Conservation (phyloP, 2,888 invertebrate genomes). For the Pseudococcus longispinus region DNA sequence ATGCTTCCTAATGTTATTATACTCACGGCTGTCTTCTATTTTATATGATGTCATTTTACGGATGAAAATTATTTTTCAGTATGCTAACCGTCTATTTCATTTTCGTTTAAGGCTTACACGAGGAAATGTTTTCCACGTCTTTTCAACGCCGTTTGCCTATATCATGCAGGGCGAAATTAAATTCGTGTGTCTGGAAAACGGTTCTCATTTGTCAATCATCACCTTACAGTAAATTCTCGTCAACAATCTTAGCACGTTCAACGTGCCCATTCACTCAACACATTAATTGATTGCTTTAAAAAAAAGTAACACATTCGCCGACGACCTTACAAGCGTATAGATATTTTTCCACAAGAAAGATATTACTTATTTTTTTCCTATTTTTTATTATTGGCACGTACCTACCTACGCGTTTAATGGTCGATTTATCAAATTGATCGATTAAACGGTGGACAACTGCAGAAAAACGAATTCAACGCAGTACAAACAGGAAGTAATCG, state of each 20-base stretch:
- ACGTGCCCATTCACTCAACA: not conserved
- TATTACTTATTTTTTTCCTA: not conserved
- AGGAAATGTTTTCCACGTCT: conserved; percentile 1
- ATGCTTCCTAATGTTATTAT: not conserved
- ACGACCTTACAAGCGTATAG: not conserved
- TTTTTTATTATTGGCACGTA: not conserved
- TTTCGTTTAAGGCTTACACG: not conserved
- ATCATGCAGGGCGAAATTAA: not conserved
- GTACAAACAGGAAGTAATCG: not conserved
- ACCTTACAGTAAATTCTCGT: not conserved
- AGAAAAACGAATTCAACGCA: not conserved
- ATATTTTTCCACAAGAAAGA: not conserved
- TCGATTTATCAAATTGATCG: not conserved
- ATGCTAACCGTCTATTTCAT: conserved; percentile 5
- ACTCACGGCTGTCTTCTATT: not conserved
- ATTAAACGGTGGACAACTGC: not conserved
- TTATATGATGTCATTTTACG: conserved; percentile 13
- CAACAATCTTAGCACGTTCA: conserved; percentile 16
- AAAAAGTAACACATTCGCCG: not conserved
- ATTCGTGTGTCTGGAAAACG: conserved; percentile 6
- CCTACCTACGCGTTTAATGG: not conserved
- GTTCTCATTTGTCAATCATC: conserved; percentile 11
- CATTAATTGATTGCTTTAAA: not conserved
- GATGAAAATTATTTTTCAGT: conserved; percentile 7
- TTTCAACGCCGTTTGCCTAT: not conserved